Evolutionary conservation across 2,888 invertebrate species (phyloP), one percentile per base, ranked within the genome.

Genomic region (Synanthedon tipuliformis): DNA sequence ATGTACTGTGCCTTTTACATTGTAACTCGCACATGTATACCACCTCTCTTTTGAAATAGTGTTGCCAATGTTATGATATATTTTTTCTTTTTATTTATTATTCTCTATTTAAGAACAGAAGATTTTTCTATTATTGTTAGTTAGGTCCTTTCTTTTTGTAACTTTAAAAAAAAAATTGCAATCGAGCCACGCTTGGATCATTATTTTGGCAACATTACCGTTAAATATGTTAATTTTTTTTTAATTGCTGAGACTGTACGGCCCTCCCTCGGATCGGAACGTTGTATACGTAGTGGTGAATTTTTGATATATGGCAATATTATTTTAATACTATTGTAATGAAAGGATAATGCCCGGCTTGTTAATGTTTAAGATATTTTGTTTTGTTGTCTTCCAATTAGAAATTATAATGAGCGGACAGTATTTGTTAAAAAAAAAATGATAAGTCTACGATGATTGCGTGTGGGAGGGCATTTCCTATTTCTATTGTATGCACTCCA

Each of bases 391-490:
- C 70, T 69, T 69, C 69, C 70, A 69, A 75, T 66, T 69, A 62
- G 66, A 71, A 56, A 50, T 51, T 53, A 18, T 16, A 16, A 23
- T 23, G 69, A 68, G 71, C 66, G 68, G 69, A 18, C 77, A 81
- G 75, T 81, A 78, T 78, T 77, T 65, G 59, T 63, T 61, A 23
- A 23, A 23, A 23, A 23, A 23, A 81, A 75, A 81, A 77, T 77
- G 59, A 63, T 61, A 64, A 65, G 66, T 64, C 61, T 61, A 67
- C 59, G 59, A 56, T 34, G 60, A 62, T 60, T 59, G 34, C 67
- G 69, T 67, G 68, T 71, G 78, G 81, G 81, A 74, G 85, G 83
- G 83, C 78, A 73, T 78, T 83, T 85, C 85, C 82, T 83, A 81
- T 75, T 50, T 73, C 67, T 77, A 71, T 72, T 78, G 81, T 78